These are phyloP conservation scores for Sminthurides aquaticus DNA, from an alignment of 2,888 invertebrate genomes.

Conservation along the genomic window DNA sequence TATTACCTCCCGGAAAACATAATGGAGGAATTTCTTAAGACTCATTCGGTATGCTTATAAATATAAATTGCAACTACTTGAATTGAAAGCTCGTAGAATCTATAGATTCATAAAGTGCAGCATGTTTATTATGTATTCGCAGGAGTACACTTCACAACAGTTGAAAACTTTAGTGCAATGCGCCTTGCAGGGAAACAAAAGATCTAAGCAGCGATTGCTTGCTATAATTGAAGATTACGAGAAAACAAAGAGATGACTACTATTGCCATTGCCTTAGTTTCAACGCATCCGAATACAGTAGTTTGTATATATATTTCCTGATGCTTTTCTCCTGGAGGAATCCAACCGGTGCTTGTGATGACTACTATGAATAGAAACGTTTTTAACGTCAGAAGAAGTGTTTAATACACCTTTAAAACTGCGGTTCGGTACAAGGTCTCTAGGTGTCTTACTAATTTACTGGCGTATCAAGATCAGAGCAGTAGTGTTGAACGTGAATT, in stretches of 20 bases:
- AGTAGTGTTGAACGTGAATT: no score
- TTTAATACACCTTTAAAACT: no score
- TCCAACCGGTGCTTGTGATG: no score
- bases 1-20: conserved; percentile 85
- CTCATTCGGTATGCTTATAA: conserved; percentile 58
- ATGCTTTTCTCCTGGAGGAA: neutral
- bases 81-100: no score
- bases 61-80: conserved; percentile 3
- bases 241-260: conserved; percentile 21
- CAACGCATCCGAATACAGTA: neutral
- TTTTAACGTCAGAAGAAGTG: no score
- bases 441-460: no score
- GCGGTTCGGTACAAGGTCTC: no score
- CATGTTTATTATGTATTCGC: neutral
- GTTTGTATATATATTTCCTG: no score
- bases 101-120: neutral
- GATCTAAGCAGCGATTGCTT: conserved; percentile 69
- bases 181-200: conserved; percentile 80
- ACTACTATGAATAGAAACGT: no score
- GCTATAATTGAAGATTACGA: conserved; percentile 62
- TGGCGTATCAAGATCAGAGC: no score
- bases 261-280: no score
- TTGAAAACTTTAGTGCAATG: conserved; percentile 73
- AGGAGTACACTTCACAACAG: conserved; percentile 56
- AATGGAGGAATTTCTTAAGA: conserved; percentile 80